Evolutionary conservation across 1,140 invertebrate genomes (phyloP), one percentile per base, ranked within the genome.

Genomic region (Psilanteris sp.): DNA sequence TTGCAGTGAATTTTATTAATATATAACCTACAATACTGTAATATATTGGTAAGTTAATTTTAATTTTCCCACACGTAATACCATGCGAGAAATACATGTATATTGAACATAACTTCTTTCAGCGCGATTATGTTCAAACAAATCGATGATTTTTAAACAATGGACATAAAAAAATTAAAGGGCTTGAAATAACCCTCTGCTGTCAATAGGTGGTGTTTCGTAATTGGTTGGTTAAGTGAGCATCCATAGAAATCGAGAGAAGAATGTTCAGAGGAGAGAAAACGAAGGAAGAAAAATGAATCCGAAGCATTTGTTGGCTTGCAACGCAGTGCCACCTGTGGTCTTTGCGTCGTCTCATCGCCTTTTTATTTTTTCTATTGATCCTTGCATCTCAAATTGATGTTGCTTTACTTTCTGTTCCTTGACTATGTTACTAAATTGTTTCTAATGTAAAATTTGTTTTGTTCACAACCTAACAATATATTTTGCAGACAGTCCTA

Each of bases 401-500:
- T 7, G 24, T 26, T 7, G 24, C 6, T 7, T 26, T 26, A 20
- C 3, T 3, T 20, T n/a, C n/a, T 6, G 18, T 26, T 26, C 6
- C 1, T 7, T 29, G 20, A n/a, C 20, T 57, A 44, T 7, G 13
- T 20, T 20, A 39, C 34, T 39, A 54, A 54, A 54, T 54, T 54
- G 50, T 54, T 14, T 54, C 50, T 54, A 54, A 39, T 54, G 50
- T 54, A 54, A 74, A 67, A 61, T 57, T 74, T 62, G n/a, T 20
- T 57, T 14, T 68, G 13, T 73, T 74, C 71, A 67, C 71, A 74
- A 74, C 71, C 62, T 61, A 74, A 67, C 61, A 39, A 74, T 57
- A 34, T 36, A 39, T 34, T 39, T 41, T 34, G 9, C 14, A 20
- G 36, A 59, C 52, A 59, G 32, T 41, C 29, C 26, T 52, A 43